Base-by-base conservation (phyloP, 2,113 vertebrate species). In the Zapornia atra region DNA sequence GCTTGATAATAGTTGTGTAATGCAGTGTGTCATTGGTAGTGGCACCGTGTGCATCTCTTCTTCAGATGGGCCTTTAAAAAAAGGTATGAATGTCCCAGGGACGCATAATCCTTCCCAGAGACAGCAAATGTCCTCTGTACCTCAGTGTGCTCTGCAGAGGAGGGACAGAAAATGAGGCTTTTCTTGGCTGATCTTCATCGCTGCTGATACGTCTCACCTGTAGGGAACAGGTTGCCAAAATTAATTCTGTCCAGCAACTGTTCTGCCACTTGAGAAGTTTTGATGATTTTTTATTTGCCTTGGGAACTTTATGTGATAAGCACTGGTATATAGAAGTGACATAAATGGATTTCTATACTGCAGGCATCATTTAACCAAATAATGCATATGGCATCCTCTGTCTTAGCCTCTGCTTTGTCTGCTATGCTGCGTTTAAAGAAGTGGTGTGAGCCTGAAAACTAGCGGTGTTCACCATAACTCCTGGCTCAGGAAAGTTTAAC, bases 241-340 rank as follows among this genome's bases (percentile, higher is more conserved):
- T 2, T 2, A 3, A 11, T n/a, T 0, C 1, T 34, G 25, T 65
- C 28, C 11, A 6, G 14, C n/a, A 14, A 7, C 17, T 9, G 8
- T 61, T 72, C 6, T 9, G 18, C 25, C 13, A 13, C 20, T 36
- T 63, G 64, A 17, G 15, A 26, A 63, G 26, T 72, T 73, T 18
- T 29, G 50, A 28, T 25, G 5, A 0, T 71, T 18, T 65, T 21
- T 19, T 2, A 17, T 65, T 24, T 21, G 2, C 34, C 34, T 9
- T 34, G 29, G 42, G 44, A 71, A 64, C 22, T 2, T 61, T 9
- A 2, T 1, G 25, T 84, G 81, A 3, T 44, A 22, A 40, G 12
- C 54, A 29, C 40, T 75, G 76, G 6, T 66, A 5, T 1, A 0
- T 0, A 51, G 15, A 28, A 63, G 53, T 24, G 34, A 92, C 85